Conservation (phyloP, 2,797 vertebrate genomes). For the Peromyscus melanophrys region DNA sequence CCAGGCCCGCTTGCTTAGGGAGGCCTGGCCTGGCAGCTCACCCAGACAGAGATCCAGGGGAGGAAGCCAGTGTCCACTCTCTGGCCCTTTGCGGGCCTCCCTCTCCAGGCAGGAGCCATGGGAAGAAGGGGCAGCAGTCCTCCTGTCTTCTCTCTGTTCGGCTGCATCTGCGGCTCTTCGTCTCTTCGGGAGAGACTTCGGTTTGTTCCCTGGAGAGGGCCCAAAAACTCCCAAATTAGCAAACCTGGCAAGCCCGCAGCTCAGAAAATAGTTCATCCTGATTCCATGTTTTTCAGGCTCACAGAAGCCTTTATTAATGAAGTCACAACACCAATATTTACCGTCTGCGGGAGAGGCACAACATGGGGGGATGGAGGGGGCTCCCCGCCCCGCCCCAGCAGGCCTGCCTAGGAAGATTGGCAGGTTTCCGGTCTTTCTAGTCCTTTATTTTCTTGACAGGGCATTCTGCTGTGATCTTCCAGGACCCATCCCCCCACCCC, state of each 20-base stretch:
- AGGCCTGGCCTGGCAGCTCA: background rate
- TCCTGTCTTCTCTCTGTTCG: constrained; percentile 64
- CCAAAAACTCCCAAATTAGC: constrained; percentile 88
- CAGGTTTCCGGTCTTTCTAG: constrained; percentile 75
- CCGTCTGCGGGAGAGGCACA: constrained; percentile 87
- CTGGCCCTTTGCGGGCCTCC: background rate
- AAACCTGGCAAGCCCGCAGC: constrained; percentile 87
- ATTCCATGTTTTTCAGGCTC: constrained; percentile 85
- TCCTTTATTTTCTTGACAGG: constrained; percentile 61
- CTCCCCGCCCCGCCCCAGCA: constrained; percentile 63
- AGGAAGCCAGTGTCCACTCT: background rate
- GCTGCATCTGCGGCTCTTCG: constrained; percentile 81
- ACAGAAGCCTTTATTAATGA: constrained; percentile 90
- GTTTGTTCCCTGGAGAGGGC: constrained; percentile 87
- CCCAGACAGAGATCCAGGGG: accelerated
- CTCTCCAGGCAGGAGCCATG: background rate
- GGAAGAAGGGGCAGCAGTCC: constrained; percentile 23
- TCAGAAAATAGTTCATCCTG: constrained; percentile 86
- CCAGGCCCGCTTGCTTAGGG: background rate
- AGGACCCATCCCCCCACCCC: constrained; percentile 17
- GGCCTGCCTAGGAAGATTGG: constrained; percentile 77
- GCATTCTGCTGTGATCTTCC: constrained; percentile 66
- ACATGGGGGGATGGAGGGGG: constrained; percentile 80
- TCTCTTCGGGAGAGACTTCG: constrained; percentile 83
- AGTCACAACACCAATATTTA: constrained; percentile 88